These are phyloP conservation scores for Hirtodrosophila duncani DNA, from an alignment of 2,888 invertebrate genomes.

Conservation along the genomic window DNA sequence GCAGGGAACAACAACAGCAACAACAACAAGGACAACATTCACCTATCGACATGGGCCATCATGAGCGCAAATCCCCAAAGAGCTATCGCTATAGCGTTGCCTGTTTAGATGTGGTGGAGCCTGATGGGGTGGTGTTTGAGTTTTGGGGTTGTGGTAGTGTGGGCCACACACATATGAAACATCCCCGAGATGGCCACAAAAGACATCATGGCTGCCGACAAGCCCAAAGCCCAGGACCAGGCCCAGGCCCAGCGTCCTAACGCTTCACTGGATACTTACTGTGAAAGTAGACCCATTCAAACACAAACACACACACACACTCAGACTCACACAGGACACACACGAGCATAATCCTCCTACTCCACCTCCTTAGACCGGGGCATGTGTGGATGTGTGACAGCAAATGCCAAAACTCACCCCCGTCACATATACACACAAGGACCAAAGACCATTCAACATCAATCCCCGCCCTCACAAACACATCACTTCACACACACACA, in stretches of 20 bases:
- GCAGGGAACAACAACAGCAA: constrained; percentile 5
- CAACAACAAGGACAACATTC: constrained; percentile 23
- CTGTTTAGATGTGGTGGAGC: background rate
- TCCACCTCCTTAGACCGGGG: no score
- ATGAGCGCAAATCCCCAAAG: constrained; percentile 36
- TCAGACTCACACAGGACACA: constrained; percentile 14
- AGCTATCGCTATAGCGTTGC: background rate
- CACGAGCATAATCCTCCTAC: constrained; percentile 6
- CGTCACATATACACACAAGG: constrained; percentile 19
- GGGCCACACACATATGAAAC: constrained; percentile 28
- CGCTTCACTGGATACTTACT: constrained; percentile 47
- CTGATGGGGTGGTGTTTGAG: background rate
- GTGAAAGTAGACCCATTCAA: constrained; percentile 48
- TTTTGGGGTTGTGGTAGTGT: constrained; percentile 3
- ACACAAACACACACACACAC: constrained; percentile 35
- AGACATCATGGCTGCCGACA: constrained; percentile 74
- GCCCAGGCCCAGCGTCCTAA: constrained; percentile 55
- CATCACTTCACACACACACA: constrained; percentile 25
- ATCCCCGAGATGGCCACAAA: constrained; percentile 73
- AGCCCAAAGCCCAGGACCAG: no score
- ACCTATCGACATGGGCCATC: constrained; percentile 70
- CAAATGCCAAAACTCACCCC: constrained; percentile 71
- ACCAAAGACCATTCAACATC: no score
- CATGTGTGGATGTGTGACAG: constrained; percentile 43
- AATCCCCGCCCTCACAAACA: constrained; percentile 31